A percentile compares a stretch with the other conserved stretches of the same genome.
phyloP scores from a whole-genome alignment of 2,888 invertebrate genomes.

The Callosobruchus maculatus region DNA sequence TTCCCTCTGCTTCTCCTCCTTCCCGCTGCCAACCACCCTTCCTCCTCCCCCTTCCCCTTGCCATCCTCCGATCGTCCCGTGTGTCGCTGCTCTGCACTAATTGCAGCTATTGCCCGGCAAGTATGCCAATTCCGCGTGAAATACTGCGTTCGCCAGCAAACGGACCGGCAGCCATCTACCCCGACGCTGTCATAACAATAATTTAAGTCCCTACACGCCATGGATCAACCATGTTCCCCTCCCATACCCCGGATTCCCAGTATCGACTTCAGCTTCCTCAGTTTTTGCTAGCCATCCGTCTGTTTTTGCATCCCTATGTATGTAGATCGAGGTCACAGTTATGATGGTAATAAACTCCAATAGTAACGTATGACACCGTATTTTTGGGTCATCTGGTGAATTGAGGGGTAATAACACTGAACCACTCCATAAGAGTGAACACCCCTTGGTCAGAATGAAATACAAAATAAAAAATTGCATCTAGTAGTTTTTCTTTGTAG shows the following conservation, averaged over 20 bases:
- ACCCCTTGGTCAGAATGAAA: too few relatives aligned
- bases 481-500: too few relatives aligned
- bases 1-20: neutral
- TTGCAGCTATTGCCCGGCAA: constrained; percentile 46
- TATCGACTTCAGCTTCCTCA: constrained; percentile 1
- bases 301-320: too few relatives aligned
- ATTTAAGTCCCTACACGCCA: constrained; percentile 45
- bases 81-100: constrained; percentile 44
- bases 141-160: constrained; percentile 21
- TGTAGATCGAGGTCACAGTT: too few relatives aligned
- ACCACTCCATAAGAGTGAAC: too few relatives aligned
- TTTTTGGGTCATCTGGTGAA: too few relatives aligned
- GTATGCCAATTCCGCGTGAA: constrained; percentile 45
- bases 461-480: too few relatives aligned
- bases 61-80: constrained; percentile 35
- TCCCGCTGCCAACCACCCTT: neutral
- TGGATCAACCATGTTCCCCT: neutral
- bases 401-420: too few relatives aligned
- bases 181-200: constrained; percentile 42
- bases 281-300: constrained; percentile 24
- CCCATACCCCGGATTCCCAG: neutral
- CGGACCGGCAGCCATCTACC: constrained; percentile 33
- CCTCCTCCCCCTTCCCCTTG: neutral
- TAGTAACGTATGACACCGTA: too few relatives aligned
- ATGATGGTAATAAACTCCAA: too few relatives aligned